Percentiles rank a stretch among this genome's conserved stretches.
These are phyloP conservation scores for Apeira syringaria DNA, from an alignment of 2,888 invertebrate species.

Conservation along the genomic window DNA sequence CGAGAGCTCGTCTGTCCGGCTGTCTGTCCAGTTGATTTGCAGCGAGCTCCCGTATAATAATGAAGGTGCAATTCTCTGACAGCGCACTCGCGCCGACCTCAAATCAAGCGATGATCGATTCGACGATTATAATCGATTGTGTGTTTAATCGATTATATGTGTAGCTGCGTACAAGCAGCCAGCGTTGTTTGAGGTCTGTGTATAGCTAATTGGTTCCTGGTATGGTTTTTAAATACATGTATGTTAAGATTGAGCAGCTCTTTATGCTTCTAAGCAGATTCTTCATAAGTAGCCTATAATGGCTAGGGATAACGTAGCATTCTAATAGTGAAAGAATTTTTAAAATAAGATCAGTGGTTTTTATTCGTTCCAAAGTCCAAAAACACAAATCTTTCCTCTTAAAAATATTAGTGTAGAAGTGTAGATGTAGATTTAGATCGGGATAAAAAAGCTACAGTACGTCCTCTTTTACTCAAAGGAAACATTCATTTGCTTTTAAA, in stretches of 20 bases:
- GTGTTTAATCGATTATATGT: constrained; percentile 55
- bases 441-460: no score
- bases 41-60: constrained; percentile 68
- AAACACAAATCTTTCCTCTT: no score
- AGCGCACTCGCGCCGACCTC: constrained; percentile 54
- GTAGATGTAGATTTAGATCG: no score
- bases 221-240: neutral
- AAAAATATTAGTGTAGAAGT: no score
- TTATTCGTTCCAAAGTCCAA: no score
- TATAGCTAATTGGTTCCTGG: neutral
- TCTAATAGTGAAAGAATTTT: no score
- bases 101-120: constrained; percentile 56
- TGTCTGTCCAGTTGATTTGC: constrained; percentile 67
- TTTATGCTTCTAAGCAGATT: no score
- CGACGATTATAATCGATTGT: constrained; percentile 51
- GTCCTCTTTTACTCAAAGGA: no score
- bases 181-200: constrained; percentile 27
- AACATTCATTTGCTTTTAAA: no score
- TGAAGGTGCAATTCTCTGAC: constrained; percentile 65
- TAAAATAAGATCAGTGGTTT: no score
- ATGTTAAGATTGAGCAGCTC: neutral
- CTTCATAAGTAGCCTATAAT: no score
- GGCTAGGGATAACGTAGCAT: no score
- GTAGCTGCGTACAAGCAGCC: constrained; percentile 2
- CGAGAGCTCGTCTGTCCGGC: constrained; percentile 62